Evolutionary conservation across 1,140 invertebrate genomes (phyloP), one percentile per base, ranked within the genome.

Genomic region (Orius laevigatus): DNA sequence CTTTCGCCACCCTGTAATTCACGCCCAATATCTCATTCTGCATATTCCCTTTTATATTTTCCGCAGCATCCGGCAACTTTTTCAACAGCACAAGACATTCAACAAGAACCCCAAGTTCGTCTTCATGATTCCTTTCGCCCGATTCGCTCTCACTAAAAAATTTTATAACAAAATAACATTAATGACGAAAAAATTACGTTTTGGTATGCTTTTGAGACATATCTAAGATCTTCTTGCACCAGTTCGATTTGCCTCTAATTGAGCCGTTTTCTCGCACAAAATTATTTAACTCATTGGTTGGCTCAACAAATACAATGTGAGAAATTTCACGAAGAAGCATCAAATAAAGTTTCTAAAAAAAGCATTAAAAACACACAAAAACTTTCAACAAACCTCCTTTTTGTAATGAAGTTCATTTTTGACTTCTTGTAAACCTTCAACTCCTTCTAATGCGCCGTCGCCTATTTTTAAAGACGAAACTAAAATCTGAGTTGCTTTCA

Each of bases 31-130:
- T 62, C 59, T 89, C 82, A 19, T 74, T 73, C 62, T 89, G 79
- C 66, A 89, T 87, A 64, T 82, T 75, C 16, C 74, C 70, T 64
- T 84, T 85, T 46, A 91, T 72, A 58, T 73, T 76, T 76, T 88
- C 58, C 34, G 89, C 73, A 14, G 84, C 79, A 59, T 88, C 85
- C 20, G 84, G 79, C 53, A 92, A 67, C 63, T 84, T 87, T 46
- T 82, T 77, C 36, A 95, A 65, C 40, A 86, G 72, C n/a, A 77
- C 81, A 25, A 93, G 70, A 53, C 87, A 89, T 62, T 91, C 85
- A 3, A 91, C 75, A 20, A 90, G 40, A 12, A 31, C 25, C 6
- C 19, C 19, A 2, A 45, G n/a, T 31, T 45, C 43, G n/a, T 45
- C 43, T 45, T 45, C 19, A 33, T 15, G 32, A 45, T 31, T 32